Base-by-base conservation (phyloP, 2,888 invertebrate genomes). In the Volucella inflata region DNA sequence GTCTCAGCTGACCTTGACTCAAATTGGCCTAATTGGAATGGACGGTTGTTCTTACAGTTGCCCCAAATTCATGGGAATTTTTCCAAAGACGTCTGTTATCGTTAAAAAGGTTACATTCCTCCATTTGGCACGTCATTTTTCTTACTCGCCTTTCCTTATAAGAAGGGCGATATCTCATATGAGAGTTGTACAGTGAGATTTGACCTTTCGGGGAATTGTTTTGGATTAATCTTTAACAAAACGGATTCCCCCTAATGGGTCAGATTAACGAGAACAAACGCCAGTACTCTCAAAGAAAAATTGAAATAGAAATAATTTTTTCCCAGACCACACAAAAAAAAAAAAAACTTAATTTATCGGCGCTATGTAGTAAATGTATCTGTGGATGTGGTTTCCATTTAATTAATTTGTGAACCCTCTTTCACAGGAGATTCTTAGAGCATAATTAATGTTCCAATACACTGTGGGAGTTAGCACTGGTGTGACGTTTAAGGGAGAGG, bases 341-440 rank as follows among this genome's bases (percentile, higher is more conserved):
- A 65, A 48, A 51, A 12, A 57, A 21, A 10, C 21, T 46, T 11
- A 67, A 78, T 68, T 74, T 57, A 60, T 72, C 57, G 51, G 30
- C 30, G 40, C 74, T 68, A 79, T 71, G 79, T 70, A 84, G 21
- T 21, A 2, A 1, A 30, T 30, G 30, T 30, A 30, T 30, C 30
- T 30, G 30, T 2, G 30, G 70, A 71, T 80, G n/a, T n/a, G 70
- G 65, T 71, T 84, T 84, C 71, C 60, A 59, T 76, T 84, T 80
- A 84, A 84, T 80, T 84, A 80, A 84, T 84, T 80, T 76, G 80
- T 68, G 53, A 75, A 65, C 79, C 84, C 84, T 59, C 70, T 75
- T 75, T 71, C 71, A 75, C 67, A 40, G 70, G 50, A 44, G 65
- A 70, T 65, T 30, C 65, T 70, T 77, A 51, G 64, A 60, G 79